Evolutionary conservation across 2,888 invertebrate species (phyloP).

Genomic region (Alitta virens): DNA sequence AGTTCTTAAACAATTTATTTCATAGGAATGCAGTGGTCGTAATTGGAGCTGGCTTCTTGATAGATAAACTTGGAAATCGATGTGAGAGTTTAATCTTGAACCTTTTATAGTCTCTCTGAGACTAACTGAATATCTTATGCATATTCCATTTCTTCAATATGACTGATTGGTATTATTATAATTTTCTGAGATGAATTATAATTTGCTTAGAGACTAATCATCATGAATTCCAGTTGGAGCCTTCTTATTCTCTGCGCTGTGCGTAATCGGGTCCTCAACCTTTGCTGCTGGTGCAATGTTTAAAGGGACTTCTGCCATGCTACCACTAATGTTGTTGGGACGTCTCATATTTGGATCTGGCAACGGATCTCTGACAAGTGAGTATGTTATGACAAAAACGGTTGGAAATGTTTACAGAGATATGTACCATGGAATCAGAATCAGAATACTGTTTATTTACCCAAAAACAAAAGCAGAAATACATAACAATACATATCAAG

Average conservation of each 20-base stretch:
- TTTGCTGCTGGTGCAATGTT: conserved; percentile 54
- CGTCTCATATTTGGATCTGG: conserved; percentile 57
- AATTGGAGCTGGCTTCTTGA: conserved; percentile 55
- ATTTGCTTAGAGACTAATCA: background rate
- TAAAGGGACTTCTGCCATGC: conserved; percentile 49
- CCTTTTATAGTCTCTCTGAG: no score
- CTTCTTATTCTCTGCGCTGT: conserved; percentile 54
- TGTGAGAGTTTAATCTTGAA: no score
- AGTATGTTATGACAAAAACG: conserved; percentile 18
- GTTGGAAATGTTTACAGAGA: background rate
- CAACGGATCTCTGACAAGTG: conserved; percentile 58
- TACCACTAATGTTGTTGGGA: conserved; percentile 56
- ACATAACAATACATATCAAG: no score
- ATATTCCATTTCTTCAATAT: no score
- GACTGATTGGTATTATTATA: no score
- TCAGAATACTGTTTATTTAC: no score
- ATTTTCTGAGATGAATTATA: background rate
- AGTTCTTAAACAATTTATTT: no score
- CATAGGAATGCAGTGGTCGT: conserved; percentile 57
- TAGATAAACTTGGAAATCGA: conserved; percentile 57
- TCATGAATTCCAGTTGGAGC: conserved; percentile 56
- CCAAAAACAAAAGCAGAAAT: no score
- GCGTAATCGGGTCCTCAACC: conserved; percentile 53
- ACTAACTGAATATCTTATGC: no score
- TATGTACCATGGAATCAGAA: no score